Evolutionary conservation across 2,113 vertebrate genomes (phyloP), one percentile per base, ranked within the genome.

Genomic region (Athene noctua): DNA sequence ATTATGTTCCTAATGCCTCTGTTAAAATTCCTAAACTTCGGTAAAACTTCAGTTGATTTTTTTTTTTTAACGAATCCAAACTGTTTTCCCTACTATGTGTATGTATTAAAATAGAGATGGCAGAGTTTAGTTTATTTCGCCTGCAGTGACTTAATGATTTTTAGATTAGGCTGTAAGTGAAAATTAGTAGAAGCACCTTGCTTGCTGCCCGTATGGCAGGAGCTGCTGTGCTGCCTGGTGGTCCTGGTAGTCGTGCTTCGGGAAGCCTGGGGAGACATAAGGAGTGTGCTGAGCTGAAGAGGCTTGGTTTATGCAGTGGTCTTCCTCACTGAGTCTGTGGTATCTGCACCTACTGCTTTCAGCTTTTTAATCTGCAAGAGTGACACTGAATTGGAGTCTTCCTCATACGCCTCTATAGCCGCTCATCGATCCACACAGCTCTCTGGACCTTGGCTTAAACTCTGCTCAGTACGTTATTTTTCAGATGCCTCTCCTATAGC

Each of bases 271-370:
- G 25, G 40, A 46, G 86, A 13, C 18, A 3, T 1, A 0, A 32
- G 59, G 38, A 38, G 22, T 0, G 1, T 1, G 4, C 66, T 9
- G 20, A 19, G 63, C 51, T 15, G 38, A 4, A 38, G 5, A 9
- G 72, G 46, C 32, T 46, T 2, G 4, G 25, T 6, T 40, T 21
- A 20, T 15, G 36, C 55, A 40, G 59, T 3, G 0, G 9, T 5
- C 9, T 18, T 38, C 62, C 40, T 61, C 2, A 0, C 40, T 2
- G 8, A 2, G 10, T 9, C 46, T 11, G 5, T 5, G 42, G 7
- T 36, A 1, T 29, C 40, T n/a, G 52, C 82, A 12, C 58, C 57
- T 8, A 0, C 70, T 6, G 40, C 65, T 63, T 61, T 38, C 23
- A 15, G 29, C 44, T 57, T 44, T 80, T 57, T 29, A 11, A 25